Conservation (phyloP, 30 jellyfish, hydroid and myxozoan genomes). For the Cassiopea andromeda region DNA sequence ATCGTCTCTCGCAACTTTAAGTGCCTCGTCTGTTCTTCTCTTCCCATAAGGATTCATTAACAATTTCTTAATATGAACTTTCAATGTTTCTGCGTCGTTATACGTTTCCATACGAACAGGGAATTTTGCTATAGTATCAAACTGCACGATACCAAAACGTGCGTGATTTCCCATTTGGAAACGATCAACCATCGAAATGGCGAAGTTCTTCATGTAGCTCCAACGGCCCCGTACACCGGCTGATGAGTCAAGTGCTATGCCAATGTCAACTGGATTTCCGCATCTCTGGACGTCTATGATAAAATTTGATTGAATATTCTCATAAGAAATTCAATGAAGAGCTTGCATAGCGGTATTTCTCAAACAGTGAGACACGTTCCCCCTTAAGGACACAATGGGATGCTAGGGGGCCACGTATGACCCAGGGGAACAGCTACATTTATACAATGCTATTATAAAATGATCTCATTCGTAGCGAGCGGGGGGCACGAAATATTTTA, state of each 20-base stretch:
- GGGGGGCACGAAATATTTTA: too few species aligned
- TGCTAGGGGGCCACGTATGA: too few species aligned
- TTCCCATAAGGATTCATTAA: constrained; percentile 90
- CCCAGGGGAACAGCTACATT: too few species aligned
- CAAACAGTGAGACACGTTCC: too few species aligned
- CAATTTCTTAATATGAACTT: constrained; percentile 63
- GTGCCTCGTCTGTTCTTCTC: constrained; percentile 89
- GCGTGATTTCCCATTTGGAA: constrained; percentile 88
- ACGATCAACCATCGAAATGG: constrained; percentile 58
- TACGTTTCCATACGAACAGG: constrained; percentile 84
- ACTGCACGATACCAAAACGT: constrained; percentile 89
- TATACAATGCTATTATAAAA: too few species aligned
- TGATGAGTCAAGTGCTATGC: constrained; percentile 88
- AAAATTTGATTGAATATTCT: not conserved
- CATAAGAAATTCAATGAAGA: too few species aligned
- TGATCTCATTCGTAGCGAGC: too few species aligned
- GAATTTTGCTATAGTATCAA: constrained; percentile 87
- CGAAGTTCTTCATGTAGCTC: constrained; percentile 83
- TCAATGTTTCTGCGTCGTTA: constrained; percentile 74
- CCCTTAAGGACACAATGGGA: too few species aligned
- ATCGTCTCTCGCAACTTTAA: constrained; percentile 79
- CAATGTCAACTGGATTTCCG: constrained; percentile 82
- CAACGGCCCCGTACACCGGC: constrained; percentile 89
- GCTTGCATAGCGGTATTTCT: too few species aligned
- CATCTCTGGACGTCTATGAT: constrained; percentile 52